Evolutionary conservation across 2,888 invertebrate species (phyloP).

Genomic region (Catonia carolina): DNA sequence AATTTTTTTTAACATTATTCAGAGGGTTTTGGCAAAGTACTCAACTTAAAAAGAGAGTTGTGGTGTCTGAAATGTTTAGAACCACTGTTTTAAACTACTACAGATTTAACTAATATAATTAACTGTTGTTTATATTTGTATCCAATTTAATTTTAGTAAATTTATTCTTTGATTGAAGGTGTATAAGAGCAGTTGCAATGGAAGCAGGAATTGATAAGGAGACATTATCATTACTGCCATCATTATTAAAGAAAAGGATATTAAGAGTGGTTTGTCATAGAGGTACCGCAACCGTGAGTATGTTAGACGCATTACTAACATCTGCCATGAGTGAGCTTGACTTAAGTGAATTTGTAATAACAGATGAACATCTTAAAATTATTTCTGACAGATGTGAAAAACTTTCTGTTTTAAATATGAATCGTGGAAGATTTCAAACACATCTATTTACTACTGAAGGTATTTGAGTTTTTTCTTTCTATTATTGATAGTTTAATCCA

Average conservation of each 20-base stretch:
- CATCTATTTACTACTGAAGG: constrained; percentile 4
- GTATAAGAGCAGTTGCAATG: neutral
- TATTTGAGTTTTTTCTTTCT: too few species aligned
- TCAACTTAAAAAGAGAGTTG: too few species aligned
- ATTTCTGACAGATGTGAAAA: neutral
- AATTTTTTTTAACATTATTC: too few species aligned
- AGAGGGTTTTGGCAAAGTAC: too few species aligned
- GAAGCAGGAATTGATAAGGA: neutral
- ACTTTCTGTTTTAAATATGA: neutral
- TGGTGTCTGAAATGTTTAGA: too few species aligned
- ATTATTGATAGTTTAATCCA: too few species aligned
- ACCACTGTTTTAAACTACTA: too few species aligned
- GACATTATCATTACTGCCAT: neutral
- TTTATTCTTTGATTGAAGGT: neutral
- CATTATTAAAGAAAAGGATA: neutral
- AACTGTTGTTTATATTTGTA: too few species aligned
- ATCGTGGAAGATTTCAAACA: neutral
- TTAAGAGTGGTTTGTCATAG: neutral
- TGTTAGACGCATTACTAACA: neutral
- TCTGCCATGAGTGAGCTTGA: neutral
- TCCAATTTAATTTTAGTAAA: too few species aligned
- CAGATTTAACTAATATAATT: too few species aligned
- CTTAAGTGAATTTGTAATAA: neutral
- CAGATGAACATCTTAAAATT: neutral
- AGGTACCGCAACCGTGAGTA: neutral